A percentile compares a stretch with the other conserved stretches of the same genome.
phyloP scores from a whole-genome alignment of 2,888 invertebrate genomes.

The Lasiommata megera region DNA sequence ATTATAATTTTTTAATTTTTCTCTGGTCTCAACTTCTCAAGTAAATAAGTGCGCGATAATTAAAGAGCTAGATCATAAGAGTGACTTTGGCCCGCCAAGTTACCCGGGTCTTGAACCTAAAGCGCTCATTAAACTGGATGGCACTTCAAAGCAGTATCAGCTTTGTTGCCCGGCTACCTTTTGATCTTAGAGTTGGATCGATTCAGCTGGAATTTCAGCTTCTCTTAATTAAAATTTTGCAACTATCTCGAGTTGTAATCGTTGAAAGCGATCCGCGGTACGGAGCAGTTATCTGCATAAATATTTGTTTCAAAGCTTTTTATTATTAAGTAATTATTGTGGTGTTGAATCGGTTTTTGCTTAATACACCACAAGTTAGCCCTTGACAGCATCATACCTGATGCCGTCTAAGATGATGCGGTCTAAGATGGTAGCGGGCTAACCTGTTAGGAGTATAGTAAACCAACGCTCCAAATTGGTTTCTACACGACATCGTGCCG shows the following conservation, averaged over 20 bases:
- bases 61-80: conserved; percentile 38
- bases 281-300: not conserved
- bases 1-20: no score
- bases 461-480: no score
- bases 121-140: conserved; percentile 48
- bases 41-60: conserved; percentile 45
- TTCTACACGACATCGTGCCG: no score
- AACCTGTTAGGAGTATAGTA: no score
- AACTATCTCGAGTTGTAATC: conserved; percentile 42
- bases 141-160: conserved; percentile 64
- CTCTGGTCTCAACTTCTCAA: no score
- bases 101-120: conserved; percentile 29
- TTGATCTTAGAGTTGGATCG: conserved; percentile 61
- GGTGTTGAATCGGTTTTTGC: no score
- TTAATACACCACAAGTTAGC: no score
- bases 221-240: conserved; percentile 62
- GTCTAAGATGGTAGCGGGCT: no score
- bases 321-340: no score
- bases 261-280: conserved; percentile 33
- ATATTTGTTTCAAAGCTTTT: no score
- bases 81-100: conserved; percentile 41
- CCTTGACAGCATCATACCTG: no score
- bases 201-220: conserved; percentile 56
- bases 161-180: conserved; percentile 52
- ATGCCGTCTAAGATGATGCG: no score